Conservation (phyloP, 2,888 invertebrate species). For the Lycaena phlaeas region DNA sequence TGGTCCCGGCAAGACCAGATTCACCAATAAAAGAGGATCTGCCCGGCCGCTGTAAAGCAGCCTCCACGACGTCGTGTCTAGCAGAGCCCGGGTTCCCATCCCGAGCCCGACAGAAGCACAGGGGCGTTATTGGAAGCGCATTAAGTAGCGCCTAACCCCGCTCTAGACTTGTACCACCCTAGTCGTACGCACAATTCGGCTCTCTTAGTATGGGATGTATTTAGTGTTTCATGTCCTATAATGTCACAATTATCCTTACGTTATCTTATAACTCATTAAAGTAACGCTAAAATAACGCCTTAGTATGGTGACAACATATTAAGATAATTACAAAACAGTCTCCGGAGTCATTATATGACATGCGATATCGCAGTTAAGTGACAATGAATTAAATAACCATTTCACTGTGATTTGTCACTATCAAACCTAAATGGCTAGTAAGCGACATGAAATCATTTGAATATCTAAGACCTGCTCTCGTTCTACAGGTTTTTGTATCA, state of each 20-base stretch:
- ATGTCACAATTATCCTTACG: constrained; percentile 6
- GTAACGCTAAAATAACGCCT: constrained; percentile 1
- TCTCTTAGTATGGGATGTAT: too few relatives aligned
- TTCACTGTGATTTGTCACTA: constrained; percentile 1
- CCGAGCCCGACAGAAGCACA: too few relatives aligned
- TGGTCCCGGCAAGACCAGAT: too few relatives aligned
- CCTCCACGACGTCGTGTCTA: too few relatives aligned
- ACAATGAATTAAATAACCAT: constrained; percentile 7
- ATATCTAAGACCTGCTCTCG: neutral
- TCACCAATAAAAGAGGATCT: too few relatives aligned
- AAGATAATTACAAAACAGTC: constrained; percentile 25
- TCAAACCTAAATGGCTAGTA: constrained; percentile 5
- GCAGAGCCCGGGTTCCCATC: too few relatives aligned
- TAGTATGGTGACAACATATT: constrained; percentile 24
- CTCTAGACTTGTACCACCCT: too few relatives aligned
- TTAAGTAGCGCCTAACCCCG: too few relatives aligned
- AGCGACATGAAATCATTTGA: constrained; percentile 4
- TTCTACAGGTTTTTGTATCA: neutral
- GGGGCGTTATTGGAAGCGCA: too few relatives aligned
- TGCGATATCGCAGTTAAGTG: constrained; percentile 7
- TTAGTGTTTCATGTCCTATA: constrained; percentile 1
- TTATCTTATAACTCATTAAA: neutral
- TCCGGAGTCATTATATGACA: neutral
- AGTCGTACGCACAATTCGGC: too few relatives aligned
- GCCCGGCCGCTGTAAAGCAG: too few relatives aligned